Evolutionary conservation across 2,797 vertebrate species (phyloP).

Genomic region (Chloroceryle inda): DNA sequence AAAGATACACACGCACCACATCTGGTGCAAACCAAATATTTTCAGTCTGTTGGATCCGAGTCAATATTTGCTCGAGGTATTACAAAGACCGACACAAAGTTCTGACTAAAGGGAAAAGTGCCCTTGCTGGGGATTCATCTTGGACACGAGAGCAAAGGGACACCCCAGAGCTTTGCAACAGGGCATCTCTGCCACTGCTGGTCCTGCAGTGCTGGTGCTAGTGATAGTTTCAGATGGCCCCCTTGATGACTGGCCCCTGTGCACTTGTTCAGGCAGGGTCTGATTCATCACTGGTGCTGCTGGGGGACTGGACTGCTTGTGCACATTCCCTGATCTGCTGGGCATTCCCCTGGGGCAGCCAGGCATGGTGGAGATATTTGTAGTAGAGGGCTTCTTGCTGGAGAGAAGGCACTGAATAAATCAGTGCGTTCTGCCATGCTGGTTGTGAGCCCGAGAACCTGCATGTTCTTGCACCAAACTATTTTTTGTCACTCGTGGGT

Average conservation of each 20-base stretch:
- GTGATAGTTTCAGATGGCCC: not conserved
- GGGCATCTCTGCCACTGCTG: rapidly evolving
- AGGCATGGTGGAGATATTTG: rapidly evolving
- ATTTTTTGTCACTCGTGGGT: not conserved
- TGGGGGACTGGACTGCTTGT: not conserved
- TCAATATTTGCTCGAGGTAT: conserved; percentile 83
- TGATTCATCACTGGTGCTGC: not conserved
- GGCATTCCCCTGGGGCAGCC: not conserved
- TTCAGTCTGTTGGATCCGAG: conserved; percentile 79
- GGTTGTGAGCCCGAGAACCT: not conserved
- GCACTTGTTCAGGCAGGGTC: not conserved
- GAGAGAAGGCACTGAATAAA: not conserved
- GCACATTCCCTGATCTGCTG: not conserved
- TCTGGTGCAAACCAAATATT: conserved; percentile 87
- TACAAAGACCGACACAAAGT: conserved; percentile 50
- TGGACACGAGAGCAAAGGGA: not conserved
- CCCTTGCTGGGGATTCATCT: not conserved
- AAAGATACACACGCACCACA: conserved; percentile 75
- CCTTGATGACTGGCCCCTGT: not conserved
- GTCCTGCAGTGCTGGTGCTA: rapidly evolving
- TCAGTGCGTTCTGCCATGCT: not conserved
- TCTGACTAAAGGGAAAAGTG: conserved; percentile 6
- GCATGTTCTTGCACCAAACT: conserved; percentile 11
- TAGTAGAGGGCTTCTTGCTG: not conserved
- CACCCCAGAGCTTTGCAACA: not conserved